Conservation (phyloP, 2,797 vertebrate species). For the Liasis olivaceus region DNA sequence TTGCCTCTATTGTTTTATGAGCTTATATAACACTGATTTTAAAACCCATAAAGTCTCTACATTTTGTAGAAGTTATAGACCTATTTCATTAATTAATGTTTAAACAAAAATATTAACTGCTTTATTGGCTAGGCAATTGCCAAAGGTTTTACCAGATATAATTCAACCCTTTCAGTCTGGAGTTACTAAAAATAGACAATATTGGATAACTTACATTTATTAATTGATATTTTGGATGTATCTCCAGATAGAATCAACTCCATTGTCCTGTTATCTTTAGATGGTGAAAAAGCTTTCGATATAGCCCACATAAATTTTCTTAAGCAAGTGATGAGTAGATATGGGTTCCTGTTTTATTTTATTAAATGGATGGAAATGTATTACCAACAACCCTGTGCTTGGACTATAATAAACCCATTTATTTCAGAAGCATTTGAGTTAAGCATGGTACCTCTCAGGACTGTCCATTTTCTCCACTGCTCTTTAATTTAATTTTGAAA, state of each 20-base stretch:
- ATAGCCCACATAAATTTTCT: background rate
- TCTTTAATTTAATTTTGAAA: too few species aligned
- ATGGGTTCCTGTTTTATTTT: background rate
- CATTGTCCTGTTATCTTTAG: background rate
- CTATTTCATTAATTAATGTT: background rate
- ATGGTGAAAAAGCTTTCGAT: background rate
- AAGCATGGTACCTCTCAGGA: too few species aligned
- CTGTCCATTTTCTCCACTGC: too few species aligned
- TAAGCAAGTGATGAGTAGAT: background rate
- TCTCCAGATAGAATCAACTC: background rate
- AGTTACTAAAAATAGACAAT: background rate
- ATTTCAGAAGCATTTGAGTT: too few species aligned
- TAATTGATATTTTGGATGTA: background rate
- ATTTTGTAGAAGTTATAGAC: background rate
- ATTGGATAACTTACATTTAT: background rate
- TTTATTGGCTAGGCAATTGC: background rate
- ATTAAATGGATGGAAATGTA: too few species aligned
- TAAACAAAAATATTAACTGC: background rate
- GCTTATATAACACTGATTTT: background rate
- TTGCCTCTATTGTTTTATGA: background rate
- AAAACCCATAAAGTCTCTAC: background rate
- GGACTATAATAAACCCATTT: too few species aligned
- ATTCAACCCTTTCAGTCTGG: background rate
- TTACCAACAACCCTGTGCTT: too few species aligned
- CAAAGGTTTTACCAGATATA: background rate